A percentile compares a stretch with the other conserved stretches of the same genome.
phyloP scores from a whole-genome alignment of 2,888 invertebrate genomes.

The Tenthredo mesomela region DNA sequence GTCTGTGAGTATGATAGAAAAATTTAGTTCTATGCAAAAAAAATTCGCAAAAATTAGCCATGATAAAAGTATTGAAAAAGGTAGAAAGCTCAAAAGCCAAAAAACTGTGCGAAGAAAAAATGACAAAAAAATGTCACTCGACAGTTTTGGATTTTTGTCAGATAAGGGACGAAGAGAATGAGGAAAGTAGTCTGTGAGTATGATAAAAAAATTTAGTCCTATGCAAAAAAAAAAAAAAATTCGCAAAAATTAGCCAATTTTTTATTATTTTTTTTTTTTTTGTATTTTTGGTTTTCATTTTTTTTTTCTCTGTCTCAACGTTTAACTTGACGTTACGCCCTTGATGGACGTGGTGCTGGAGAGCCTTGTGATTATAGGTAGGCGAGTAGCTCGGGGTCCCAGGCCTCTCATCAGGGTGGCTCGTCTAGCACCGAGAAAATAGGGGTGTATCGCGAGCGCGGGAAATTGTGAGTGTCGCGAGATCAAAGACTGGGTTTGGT shows the following conservation, averaged over 20 bases:
- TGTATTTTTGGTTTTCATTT: not conserved
- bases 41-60: not conserved
- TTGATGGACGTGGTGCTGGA: constrained; percentile 17
- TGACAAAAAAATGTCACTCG: too few species aligned
- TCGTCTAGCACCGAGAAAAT: constrained; percentile 68
- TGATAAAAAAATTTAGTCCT: too few species aligned
- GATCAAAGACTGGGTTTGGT: constrained; percentile 75
- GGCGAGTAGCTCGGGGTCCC: constrained; percentile 33
- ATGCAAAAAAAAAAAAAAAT: too few species aligned
- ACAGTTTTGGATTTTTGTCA: too few species aligned
- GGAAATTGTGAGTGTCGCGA: constrained; percentile 78
- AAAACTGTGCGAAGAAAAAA: too few species aligned
- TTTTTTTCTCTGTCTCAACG: not conserved
- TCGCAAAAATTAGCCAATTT: not conserved
- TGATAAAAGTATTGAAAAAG: too few species aligned
- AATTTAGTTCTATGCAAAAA: too few species aligned
- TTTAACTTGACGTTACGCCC: constrained; percentile 23
- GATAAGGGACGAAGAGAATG: too few species aligned
- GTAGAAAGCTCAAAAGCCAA: too few species aligned
- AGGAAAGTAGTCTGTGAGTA: too few species aligned
- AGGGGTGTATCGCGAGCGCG: constrained; percentile 76
- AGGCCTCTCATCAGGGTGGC: constrained; percentile 45
- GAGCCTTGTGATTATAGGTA: constrained; percentile 49
- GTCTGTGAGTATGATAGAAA: too few species aligned
- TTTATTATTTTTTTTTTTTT: not conserved